Conservation (phyloP, 2,113 vertebrate genomes). For the Tupaia tana region DNA sequence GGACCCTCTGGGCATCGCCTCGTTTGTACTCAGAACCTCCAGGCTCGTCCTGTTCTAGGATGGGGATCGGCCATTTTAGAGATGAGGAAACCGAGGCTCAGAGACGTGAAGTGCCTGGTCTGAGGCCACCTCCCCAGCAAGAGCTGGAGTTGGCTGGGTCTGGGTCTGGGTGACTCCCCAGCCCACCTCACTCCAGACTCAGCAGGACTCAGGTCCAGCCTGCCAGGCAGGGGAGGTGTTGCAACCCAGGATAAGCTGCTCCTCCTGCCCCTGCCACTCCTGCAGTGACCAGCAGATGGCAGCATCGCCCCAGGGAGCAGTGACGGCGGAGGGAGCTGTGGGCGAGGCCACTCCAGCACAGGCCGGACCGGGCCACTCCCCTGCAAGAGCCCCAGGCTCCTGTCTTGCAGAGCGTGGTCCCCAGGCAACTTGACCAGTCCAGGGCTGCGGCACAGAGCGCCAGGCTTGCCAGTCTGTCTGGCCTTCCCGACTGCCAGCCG, state of each 20-base stretch:
- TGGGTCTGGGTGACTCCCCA: background rate
- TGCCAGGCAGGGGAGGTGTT: background rate
- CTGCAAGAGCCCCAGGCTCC: too few species aligned
- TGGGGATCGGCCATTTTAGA: accelerated
- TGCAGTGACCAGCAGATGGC: background rate
- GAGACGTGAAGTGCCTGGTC: background rate
- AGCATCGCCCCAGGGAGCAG: background rate
- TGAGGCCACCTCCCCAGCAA: too few species aligned
- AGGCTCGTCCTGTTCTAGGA: background rate
- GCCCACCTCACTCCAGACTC: background rate
- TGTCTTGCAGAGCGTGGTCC: background rate
- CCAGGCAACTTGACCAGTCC: background rate
- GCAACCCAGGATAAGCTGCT: too few species aligned
- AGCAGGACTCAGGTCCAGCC: too few species aligned
- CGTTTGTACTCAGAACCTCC: accelerated
- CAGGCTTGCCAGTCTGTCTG: accelerated
- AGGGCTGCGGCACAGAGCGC: accelerated
- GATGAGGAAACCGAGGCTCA: background rate
- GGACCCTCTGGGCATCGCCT: accelerated
- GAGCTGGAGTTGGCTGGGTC: background rate
- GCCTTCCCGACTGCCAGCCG: accelerated
- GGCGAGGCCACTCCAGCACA: accelerated
- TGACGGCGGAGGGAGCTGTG: accelerated
- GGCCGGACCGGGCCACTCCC: background rate
- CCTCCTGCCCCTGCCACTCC: background rate